phyloP scores from a whole-genome alignment of 2,888 invertebrate species.

The Cataglyphis livida region DNA sequence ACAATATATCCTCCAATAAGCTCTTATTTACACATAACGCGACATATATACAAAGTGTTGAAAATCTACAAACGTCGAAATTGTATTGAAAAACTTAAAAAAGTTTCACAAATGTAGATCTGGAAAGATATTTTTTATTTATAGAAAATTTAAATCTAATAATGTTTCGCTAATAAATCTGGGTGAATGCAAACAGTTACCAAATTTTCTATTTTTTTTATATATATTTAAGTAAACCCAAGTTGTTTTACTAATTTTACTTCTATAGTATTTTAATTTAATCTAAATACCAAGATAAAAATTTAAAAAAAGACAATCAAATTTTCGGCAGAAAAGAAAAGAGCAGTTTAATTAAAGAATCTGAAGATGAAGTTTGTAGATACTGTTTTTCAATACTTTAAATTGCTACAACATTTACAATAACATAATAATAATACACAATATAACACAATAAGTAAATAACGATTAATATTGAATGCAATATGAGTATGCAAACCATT shows the following conservation, averaged over 20 bases:
- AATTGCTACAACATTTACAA: background rate
- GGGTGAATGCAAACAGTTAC: background rate
- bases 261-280: slow-evolving; percentile 10
- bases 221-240: background rate
- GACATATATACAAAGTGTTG: slow-evolving; percentile 7
- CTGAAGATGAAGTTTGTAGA: background rate
- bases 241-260: background rate
- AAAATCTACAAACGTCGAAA: slow-evolving; percentile 44
- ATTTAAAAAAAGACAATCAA: background rate
- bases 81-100: background rate
- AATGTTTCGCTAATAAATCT: background rate
- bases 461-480: slow-evolving; percentile 26
- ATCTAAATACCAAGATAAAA: background rate
- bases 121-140: background rate
- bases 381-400: background rate
- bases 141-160: background rate
- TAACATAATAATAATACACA: background rate
- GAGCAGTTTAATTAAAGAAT: background rate
- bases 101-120: background rate
- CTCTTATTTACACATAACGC: slow-evolving; percentile 11
- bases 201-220: background rate
- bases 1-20: background rate
- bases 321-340: background rate
- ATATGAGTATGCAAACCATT: slow-evolving; percentile 30
- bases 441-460: background rate